Percentiles rank a stretch among this genome's conserved stretches.
Conservation (phyloP, 1,140 invertebrate genomes). For the Adoxophyes honmai region DNA sequence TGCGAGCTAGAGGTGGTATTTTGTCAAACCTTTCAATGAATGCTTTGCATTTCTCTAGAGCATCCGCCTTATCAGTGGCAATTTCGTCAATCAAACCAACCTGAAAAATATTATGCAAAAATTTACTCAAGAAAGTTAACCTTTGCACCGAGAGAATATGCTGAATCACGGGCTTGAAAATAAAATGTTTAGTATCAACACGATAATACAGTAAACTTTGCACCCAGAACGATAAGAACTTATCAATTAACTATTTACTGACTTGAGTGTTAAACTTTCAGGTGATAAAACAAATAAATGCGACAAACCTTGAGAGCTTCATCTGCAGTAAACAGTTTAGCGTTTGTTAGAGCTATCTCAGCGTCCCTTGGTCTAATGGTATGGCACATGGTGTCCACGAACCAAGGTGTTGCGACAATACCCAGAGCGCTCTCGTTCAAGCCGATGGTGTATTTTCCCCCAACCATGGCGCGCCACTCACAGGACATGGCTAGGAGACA, state of each 20-base stretch:
- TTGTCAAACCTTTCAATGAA: constrained; percentile 80
- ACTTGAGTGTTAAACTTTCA: not conserved
- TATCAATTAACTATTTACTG: not conserved
- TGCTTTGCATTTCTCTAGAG: constrained; percentile 79
- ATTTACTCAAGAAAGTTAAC: constrained; percentile 3
- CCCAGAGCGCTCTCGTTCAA: constrained; percentile 85
- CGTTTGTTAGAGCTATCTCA: constrained; percentile 83
- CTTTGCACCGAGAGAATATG: not conserved
- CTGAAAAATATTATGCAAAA: constrained; percentile 37
- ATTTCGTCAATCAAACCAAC: constrained; percentile 87
- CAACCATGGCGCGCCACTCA: constrained; percentile 88
- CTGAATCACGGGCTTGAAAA: not conserved
- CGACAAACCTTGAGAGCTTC: constrained; percentile 79
- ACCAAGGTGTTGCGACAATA: constrained; percentile 84
- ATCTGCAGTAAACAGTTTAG: constrained; percentile 82
- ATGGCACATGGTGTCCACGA: constrained; percentile 76
- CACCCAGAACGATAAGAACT: not conserved
- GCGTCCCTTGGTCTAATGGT: constrained; percentile 79
- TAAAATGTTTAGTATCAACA: not conserved
- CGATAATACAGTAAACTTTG: not conserved
- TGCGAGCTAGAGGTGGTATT: constrained; percentile 78
- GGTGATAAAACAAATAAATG: not conserved
- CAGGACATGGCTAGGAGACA: constrained; percentile 85
- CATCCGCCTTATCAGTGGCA: constrained; percentile 81
- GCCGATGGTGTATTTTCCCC: constrained; percentile 85